A percentile compares a stretch with the other conserved stretches of the same genome.
These are phyloP conservation scores for Semotilus atromaculatus DNA, from an alignment of 2,797 vertebrate genomes.

Conservation along the genomic window DNA sequence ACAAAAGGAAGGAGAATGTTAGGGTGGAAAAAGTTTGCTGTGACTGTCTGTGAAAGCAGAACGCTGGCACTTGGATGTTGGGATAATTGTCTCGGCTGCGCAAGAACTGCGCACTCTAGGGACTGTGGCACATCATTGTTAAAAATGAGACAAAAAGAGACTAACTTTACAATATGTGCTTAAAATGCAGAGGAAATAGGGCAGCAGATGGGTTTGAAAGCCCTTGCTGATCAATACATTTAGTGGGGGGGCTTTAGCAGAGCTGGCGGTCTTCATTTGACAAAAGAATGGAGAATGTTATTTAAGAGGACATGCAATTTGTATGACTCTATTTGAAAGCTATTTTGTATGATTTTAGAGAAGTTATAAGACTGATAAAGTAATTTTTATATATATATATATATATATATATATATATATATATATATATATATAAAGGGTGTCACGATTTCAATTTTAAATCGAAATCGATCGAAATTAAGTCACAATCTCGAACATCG, in stretches of 20 bases:
- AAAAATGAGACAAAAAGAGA: slow-evolving; percentile 62
- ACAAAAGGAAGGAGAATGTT: slow-evolving; percentile 71
- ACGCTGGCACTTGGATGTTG: slow-evolving; percentile 52
- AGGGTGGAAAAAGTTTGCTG: slow-evolving; percentile 60
- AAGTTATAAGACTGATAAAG: background rate
- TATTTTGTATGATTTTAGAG: background rate
- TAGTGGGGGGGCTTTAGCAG: slow-evolving; percentile 62
- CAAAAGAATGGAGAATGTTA: slow-evolving; percentile 49
- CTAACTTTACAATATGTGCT: slow-evolving; percentile 76
- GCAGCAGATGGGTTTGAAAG: slow-evolving; percentile 79
- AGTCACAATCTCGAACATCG: too few species aligned
- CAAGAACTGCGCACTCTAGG: slow-evolving; percentile 70
- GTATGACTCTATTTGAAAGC: slow-evolving; percentile 43
- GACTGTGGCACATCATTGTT: slow-evolving; percentile 68
- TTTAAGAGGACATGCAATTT: slow-evolving; percentile 50
- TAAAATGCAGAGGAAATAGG: slow-evolving; percentile 80
- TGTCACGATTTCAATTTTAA: too few species aligned
- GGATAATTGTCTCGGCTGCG: slow-evolving; percentile 74
- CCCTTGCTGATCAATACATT: slow-evolving; percentile 79
- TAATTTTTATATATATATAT: too few species aligned
- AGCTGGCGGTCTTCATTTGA: slow-evolving; percentile 62
- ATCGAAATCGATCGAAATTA: too few species aligned
- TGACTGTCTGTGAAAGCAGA: slow-evolving; percentile 65
- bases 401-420: too few species aligned
- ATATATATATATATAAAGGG: too few species aligned